These are phyloP conservation scores for Apodemia zela DNA, from an alignment of 2,888 invertebrate species.

Conservation along the genomic window DNA sequence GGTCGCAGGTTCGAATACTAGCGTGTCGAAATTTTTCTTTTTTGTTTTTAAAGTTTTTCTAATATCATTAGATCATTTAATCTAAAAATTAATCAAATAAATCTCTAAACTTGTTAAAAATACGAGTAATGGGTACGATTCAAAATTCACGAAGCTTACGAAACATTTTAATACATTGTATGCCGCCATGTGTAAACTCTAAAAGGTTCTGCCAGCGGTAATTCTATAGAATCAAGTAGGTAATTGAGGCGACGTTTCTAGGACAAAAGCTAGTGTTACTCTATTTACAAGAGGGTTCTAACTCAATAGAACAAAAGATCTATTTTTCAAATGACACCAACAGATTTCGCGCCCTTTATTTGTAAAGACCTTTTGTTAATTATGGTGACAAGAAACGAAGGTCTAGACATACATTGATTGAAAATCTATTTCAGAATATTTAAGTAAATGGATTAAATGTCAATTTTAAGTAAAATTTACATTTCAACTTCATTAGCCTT, in stretches of 20 bases:
- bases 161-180: not conserved
- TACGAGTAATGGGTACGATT: not conserved
- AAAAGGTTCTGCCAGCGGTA: conserved; percentile 8
- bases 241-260: conserved; percentile 8
- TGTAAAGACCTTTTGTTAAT: conserved; percentile 27
- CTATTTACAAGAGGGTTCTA: conserved; percentile 23
- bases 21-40: too few species aligned
- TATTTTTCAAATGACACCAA: conserved; percentile 35
- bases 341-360: conserved; percentile 26
- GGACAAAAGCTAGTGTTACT: conserved; percentile 3
- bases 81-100: too few species aligned
- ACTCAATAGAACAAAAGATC: conserved; percentile 32
- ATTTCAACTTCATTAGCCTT: too few species aligned
- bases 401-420: not conserved
- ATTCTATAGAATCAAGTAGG: conserved; percentile 7
- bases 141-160: not conserved
- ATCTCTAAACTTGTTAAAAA: too few species aligned
- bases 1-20: too few species aligned
- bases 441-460: too few species aligned
- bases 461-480: too few species aligned
- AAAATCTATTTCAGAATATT: not conserved
- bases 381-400: not conserved
- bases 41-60: too few species aligned
- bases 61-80: too few species aligned
- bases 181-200: not conserved